A percentile compares a stretch with the other conserved stretches of the same genome.
These are phyloP conservation scores for Sinocyclocheilus maitianheensis DNA, from an alignment of 2,113 vertebrate genomes.

Conservation along the genomic window DNA sequence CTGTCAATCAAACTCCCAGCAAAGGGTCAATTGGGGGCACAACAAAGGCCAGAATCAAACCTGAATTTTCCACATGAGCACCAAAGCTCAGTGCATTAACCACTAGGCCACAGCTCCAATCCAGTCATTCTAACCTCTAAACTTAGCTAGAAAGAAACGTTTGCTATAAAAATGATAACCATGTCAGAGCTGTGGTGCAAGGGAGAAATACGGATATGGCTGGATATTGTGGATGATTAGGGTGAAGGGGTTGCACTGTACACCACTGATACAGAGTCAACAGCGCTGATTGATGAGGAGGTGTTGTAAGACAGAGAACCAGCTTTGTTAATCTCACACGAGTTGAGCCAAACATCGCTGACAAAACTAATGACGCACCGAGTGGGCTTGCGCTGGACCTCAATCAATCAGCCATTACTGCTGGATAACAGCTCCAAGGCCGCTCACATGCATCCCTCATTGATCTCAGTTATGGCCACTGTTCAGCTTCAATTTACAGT, in stretches of 20 bases:
- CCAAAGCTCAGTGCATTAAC: background rate
- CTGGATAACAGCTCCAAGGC: slow-evolving; percentile 42
- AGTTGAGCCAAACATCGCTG: slow-evolving; percentile 38
- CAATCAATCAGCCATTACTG: slow-evolving; percentile 57
- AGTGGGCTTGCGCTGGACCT: slow-evolving; percentile 28
- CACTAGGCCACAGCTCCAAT: background rate
- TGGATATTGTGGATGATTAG: background rate
- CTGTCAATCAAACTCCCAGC: background rate
- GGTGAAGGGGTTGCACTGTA: background rate
- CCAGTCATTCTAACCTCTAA: background rate
- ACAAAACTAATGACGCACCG: slow-evolving; percentile 42
- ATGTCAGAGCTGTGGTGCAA: background rate
- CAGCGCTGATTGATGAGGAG: slow-evolving; percentile 40
- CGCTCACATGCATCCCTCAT: slow-evolving; percentile 41
- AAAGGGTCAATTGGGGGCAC: background rate
- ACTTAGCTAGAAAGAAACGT: background rate
- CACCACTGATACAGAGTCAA: slow-evolving; percentile 27
- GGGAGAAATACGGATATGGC: background rate
- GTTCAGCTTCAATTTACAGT: slow-evolving; percentile 56
- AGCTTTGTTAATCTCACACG: slow-evolving; percentile 44
- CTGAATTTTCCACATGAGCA: background rate
- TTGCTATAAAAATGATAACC: background rate
- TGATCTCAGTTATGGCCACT: slow-evolving; percentile 58
- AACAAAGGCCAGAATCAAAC: background rate
- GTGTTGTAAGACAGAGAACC: slow-evolving; percentile 32